Base-by-base conservation (phyloP, 1,140 invertebrate species). In the Drosophila repleta region DNA sequence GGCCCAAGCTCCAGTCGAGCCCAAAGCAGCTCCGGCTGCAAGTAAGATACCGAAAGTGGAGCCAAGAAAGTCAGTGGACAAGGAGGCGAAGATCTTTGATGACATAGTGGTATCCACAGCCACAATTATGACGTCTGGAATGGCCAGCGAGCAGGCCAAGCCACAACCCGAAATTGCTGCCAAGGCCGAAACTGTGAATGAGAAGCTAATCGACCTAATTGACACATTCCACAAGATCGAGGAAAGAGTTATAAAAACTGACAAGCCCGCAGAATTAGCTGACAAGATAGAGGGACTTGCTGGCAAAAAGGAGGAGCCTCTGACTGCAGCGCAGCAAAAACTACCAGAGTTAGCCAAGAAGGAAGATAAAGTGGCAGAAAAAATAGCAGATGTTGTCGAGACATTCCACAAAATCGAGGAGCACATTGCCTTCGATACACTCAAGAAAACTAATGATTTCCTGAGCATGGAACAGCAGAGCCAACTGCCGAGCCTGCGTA, bases 21-120 rank as follows among this genome's bases (percentile, higher is more conserved):
- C 66, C 1, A 89, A 89, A 29, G 4, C 74, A 57, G 43, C 61
- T 0, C 74, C 80, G 21, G 73, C 79, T 39, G 84, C 85, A 13
- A 88, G 83, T 39, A 88, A 83, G 37, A 88, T 88, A 48, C 84
- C 84, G 1, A 89, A 84, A 17, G 84, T 89, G 2, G 84, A 89
- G 39, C 84, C 84, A 3, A 74, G 84, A 43, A 88, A 88, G 58
- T 75, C 80, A 0, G 43, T 76, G 0, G 82, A 87, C 2, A 85
- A 52, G 13, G 82, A 87, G 5, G 41, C 52, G 0, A 82, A 76
- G 61, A 52, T 88, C 3, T 43, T 69, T n/a, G 82, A 85, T 26
- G 78, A 85, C 48, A 56, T 85, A 13, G 64, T 87, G 11, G 21
- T 70, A 17, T 77, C 82, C 5, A 87, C 82, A 2, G 63, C 74